Conservation (phyloP, 1,140 invertebrate genomes). For the Spodoptera frugiperda region DNA sequence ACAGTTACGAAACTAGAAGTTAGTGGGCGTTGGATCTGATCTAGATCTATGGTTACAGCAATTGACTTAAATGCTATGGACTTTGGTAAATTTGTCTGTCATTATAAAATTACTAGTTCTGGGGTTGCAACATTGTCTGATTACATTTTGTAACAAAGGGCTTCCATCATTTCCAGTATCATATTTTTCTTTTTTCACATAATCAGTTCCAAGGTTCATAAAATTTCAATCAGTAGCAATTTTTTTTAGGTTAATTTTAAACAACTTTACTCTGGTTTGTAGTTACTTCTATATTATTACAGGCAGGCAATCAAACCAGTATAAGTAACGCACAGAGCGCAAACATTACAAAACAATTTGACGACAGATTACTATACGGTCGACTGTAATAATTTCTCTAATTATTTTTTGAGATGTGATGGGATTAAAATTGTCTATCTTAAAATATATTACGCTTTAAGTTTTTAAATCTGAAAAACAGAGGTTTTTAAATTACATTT, state of each 20-base stretch:
- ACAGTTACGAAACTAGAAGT: constrained; percentile 61
- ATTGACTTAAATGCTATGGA: constrained; percentile 47
- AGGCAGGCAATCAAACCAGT: background rate
- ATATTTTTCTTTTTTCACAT: constrained; percentile 16
- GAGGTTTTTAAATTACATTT: no score
- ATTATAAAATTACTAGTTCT: constrained; percentile 42
- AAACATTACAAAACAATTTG: constrained; percentile 22
- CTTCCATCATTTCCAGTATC: background rate
- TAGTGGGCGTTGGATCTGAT: constrained; percentile 64
- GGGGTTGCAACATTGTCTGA: constrained; percentile 23
- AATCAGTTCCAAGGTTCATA: background rate
- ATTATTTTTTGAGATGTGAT: background rate
- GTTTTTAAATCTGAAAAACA: no score
- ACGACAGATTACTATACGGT: constrained; percentile 6
- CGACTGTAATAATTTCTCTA: background rate
- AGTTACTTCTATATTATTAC: constrained; percentile 27
- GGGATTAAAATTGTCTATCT: background rate
- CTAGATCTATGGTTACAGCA: constrained; percentile 48
- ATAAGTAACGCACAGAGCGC: background rate
- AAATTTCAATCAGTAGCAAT: background rate
- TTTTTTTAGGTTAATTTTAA: background rate
- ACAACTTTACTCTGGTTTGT: background rate
- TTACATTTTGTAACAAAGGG: constrained; percentile 32
- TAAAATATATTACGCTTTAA: no score
- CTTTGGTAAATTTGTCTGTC: constrained; percentile 40